Evolutionary conservation across 2,113 vertebrate genomes (phyloP).

Genomic region (Phoenicopterus ruber): DNA sequence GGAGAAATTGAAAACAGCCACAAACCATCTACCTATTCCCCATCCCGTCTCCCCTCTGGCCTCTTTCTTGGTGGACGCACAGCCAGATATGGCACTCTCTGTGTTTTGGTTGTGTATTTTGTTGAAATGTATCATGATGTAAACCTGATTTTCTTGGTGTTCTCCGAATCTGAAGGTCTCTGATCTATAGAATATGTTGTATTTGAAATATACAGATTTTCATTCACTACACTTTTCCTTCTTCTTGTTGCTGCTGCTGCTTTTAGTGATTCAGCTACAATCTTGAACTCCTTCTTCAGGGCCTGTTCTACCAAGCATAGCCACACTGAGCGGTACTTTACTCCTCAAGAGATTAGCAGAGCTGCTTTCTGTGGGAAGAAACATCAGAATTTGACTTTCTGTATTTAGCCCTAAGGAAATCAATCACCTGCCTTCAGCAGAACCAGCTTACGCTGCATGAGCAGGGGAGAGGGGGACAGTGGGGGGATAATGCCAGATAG

Average conservation of each 20-base stretch:
- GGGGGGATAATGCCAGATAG: not conserved
- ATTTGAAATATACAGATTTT: not conserved
- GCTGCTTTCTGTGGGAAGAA: not conserved
- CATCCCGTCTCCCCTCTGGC: accelerated
- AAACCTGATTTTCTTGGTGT: not conserved
- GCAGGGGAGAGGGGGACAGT: not conserved
- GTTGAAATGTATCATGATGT: not conserved
- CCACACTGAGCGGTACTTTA: not conserved
- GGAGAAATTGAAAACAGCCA: not conserved
- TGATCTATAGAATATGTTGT: not conserved
- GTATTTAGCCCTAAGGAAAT: not conserved
- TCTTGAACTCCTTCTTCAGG: not conserved
- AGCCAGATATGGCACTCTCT: not conserved
- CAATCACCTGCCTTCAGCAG: not conserved
- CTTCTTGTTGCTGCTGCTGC: not conserved
- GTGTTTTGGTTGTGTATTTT: not conserved
- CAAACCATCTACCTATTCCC: not conserved
- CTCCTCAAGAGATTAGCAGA: not conserved
- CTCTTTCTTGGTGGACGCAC: not conserved
- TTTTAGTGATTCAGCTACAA: not conserved
- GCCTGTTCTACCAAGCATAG: not conserved
- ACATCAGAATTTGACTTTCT: not conserved
- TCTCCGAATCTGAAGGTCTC: not conserved
- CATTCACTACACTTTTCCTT: not conserved
- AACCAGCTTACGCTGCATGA: not conserved